These are phyloP conservation scores for Fragum sueziense DNA, from an alignment of 2,888 invertebrate genomes.

Conservation along the genomic window DNA sequence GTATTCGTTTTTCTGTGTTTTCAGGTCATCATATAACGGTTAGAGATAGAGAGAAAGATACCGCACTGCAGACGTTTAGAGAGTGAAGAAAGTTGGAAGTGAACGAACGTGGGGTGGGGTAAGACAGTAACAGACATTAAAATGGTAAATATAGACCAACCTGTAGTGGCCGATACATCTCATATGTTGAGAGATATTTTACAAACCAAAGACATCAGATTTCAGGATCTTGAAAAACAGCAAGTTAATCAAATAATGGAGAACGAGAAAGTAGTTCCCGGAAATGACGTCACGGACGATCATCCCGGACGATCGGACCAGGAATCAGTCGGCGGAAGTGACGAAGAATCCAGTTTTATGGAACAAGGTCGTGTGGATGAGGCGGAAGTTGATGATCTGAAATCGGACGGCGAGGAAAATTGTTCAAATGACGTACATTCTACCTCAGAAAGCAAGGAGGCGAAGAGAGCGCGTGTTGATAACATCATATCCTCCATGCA, in stretches of 20 bases:
- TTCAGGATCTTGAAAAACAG: constrained; percentile 80
- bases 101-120: background rate
- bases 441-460: constrained; percentile 79
- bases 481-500: constrained; percentile 97
- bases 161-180: constrained; percentile 70
- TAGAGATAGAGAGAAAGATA: too few species aligned
- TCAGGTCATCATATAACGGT: background rate
- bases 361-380: constrained; percentile 57
- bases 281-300: constrained; percentile 59
- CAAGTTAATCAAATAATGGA: constrained; percentile 54
- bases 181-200: constrained; percentile 94
- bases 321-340: constrained; percentile 66
- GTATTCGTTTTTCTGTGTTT: background rate
- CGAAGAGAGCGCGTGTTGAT: constrained; percentile 96
- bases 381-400: constrained; percentile 56
- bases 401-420: constrained; percentile 57
- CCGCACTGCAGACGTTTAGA: too few species aligned
- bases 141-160: constrained; percentile 62
- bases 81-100: background rate
- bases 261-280: constrained; percentile 41
- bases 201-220: constrained; percentile 93
- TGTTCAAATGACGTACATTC: constrained; percentile 48
- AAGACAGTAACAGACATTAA: constrained; percentile 17
- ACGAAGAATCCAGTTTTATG: constrained; percentile 63
- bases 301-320: constrained; percentile 61